Conservation (phyloP, 2,888 invertebrate genomes). For the Parapristionchus giblindavisi region DNA sequence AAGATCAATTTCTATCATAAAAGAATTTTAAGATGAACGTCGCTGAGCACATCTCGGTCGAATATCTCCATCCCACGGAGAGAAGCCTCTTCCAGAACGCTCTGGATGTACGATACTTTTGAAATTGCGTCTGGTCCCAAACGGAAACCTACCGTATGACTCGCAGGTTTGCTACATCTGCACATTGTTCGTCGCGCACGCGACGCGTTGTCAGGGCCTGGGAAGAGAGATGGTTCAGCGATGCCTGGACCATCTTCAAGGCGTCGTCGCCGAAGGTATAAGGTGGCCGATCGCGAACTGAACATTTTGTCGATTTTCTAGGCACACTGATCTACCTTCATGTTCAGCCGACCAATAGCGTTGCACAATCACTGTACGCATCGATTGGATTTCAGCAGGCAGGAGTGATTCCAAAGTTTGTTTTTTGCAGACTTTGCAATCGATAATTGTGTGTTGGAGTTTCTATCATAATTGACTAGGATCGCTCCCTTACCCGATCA, state of each 20-base stretch:
- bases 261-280: slow-evolving; percentile 21
- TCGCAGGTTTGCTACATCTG: slow-evolving; percentile 33
- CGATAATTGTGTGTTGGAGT: background rate
- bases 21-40: slow-evolving; percentile 13
- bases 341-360: slow-evolving; percentile 6
- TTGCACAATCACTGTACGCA: slow-evolving; percentile 8
- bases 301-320: background rate
- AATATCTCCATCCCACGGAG: slow-evolving; percentile 15
- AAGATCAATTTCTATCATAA: background rate
- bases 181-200: slow-evolving; percentile 24
- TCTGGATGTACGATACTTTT: background rate
- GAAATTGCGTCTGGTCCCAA: background rate
- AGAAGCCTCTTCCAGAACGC: slow-evolving; percentile 11
- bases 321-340: slow-evolving; percentile 24
- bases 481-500: too few relatives aligned
- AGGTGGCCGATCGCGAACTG: background rate
- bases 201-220: slow-evolving; percentile 19
- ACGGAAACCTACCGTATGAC: slow-evolving; percentile 8
- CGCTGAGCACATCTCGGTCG: slow-evolving; percentile 11
- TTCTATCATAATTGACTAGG: too few relatives aligned
- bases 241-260: slow-evolving; percentile 21
- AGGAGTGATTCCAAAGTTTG: slow-evolving; percentile 18
- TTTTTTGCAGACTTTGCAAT: background rate
- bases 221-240: slow-evolving; percentile 18
- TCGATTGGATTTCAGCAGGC: slow-evolving; percentile 18